These are phyloP conservation scores for Drosophila suzukii DNA, from an alignment of 1,140 invertebrate species.

Conservation along the genomic window DNA sequence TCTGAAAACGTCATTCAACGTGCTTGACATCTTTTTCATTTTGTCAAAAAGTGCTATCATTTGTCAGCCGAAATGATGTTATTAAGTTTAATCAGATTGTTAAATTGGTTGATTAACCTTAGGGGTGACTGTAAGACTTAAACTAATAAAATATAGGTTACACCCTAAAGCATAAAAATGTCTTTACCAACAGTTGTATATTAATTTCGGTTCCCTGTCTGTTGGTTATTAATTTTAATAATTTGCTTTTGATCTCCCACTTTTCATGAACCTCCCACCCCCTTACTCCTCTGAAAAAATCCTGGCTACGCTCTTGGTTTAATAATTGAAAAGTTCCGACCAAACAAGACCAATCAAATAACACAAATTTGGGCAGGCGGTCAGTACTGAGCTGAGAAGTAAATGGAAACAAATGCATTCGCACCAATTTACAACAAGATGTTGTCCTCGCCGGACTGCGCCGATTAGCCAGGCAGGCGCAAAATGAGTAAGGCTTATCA, in stretches of 20 bases:
- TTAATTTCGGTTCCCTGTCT: too few relatives aligned
- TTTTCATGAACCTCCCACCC: not conserved
- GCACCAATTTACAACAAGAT: slow-evolving; percentile 67
- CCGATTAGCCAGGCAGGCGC: slow-evolving; percentile 42
- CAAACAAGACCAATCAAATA: slow-evolving; percentile 13
- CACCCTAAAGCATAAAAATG: too few relatives aligned
- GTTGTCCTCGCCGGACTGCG: slow-evolving; percentile 14
- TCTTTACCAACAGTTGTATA: too few relatives aligned
- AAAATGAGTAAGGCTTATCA: slow-evolving; percentile 64
- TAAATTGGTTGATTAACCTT: too few relatives aligned
- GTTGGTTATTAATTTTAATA: too few relatives aligned
- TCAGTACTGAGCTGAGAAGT: not conserved
- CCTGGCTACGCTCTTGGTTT: not conserved
- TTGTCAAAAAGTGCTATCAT: too few relatives aligned
- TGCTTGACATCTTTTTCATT: too few relatives aligned
- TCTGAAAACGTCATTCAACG: too few relatives aligned
- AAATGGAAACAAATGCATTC: slow-evolving; percentile 76
- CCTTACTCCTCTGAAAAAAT: not conserved
- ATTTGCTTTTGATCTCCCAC: not conserved
- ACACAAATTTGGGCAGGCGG: slow-evolving; percentile 22
- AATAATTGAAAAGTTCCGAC: slow-evolving; percentile 1
- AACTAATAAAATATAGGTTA: too few relatives aligned
- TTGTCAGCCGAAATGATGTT: too few relatives aligned
- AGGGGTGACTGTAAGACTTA: too few relatives aligned
- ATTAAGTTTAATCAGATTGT: too few relatives aligned